A percentile compares a stretch with the other conserved stretches of the same genome.
phyloP scores from a whole-genome alignment of 2,113 vertebrate genomes.

The Ia io region DNA sequence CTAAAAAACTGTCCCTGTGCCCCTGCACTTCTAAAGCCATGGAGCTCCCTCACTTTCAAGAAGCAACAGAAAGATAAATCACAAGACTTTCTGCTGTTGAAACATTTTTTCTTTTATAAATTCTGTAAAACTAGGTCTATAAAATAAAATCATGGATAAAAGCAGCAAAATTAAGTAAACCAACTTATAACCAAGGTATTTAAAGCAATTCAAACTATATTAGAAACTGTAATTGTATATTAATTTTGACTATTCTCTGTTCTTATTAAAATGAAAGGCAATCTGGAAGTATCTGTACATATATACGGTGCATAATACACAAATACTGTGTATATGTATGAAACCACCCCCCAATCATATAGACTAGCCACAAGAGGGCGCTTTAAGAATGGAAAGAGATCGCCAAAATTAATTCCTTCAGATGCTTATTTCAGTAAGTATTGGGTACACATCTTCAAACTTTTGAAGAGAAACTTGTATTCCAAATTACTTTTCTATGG shows the following conservation, averaged over 20 bases:
- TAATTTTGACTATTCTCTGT: not conserved
- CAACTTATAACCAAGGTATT: slow-evolving; percentile 12
- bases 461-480: not conserved
- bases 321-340: not conserved
- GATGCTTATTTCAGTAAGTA: not conserved
- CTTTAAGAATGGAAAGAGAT: not conserved
- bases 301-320: not conserved
- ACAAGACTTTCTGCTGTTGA: slow-evolving; percentile 12
- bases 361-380: slow-evolving; percentile 57
- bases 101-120: slow-evolving; percentile 35
- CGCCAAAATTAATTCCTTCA: not conserved
- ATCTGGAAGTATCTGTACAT: not conserved
- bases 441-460: not conserved
- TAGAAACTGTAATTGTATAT: not conserved
- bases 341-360: not conserved
- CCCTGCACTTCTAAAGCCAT: slow-evolving; percentile 34
- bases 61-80: slow-evolving; percentile 19
- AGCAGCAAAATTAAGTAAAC: not conserved
- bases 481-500: slow-evolving; percentile 23
- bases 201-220: not conserved
- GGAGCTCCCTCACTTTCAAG: slow-evolving; percentile 54
- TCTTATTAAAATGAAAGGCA: slow-evolving; percentile 39
- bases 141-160: slow-evolving; percentile 13
- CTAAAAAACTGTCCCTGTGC: not conserved
- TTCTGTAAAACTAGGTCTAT: slow-evolving; percentile 8